phyloP scores from a whole-genome alignment of 2,888 invertebrate species.

The Aphidoletes aphidimyza region DNA sequence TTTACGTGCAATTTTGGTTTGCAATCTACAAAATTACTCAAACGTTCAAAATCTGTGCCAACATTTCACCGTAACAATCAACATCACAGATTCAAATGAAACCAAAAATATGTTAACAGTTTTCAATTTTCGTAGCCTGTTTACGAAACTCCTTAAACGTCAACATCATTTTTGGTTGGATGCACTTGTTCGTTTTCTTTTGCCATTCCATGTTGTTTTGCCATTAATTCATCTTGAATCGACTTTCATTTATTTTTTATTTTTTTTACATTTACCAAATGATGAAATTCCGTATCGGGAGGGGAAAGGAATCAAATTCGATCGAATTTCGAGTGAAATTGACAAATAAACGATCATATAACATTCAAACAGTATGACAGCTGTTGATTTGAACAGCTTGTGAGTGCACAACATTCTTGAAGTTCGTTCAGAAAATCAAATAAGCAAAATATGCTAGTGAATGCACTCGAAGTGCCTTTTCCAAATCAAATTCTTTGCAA shows the following conservation, averaged over 20 bases:
- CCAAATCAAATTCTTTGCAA: not conserved
- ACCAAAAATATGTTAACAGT: slow-evolving; percentile 11
- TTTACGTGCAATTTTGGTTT: not conserved
- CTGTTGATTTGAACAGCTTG: no score
- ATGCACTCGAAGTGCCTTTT: not conserved
- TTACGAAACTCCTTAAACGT: not conserved
- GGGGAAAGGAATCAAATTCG: no score
- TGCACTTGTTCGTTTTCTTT: not conserved
- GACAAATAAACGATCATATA: no score
- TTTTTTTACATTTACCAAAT: no score
- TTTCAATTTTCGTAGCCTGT: not conserved
- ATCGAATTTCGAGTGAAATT: no score
- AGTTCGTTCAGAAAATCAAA: not conserved
- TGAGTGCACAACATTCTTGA: no score
- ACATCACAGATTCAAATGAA: not conserved
- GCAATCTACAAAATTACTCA: not conserved
- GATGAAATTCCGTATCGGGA: no score
- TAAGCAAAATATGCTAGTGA: not conserved
- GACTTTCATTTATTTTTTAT: not conserved
- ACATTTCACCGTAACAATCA: not conserved
- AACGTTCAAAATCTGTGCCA: not conserved
- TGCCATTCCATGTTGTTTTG: not conserved
- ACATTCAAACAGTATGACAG: no score
- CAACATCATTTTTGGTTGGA: not conserved
- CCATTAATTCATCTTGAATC: not conserved